phyloP scores from a whole-genome alignment of 2,797 vertebrate species.

The Mormyrus hasselquistii region DNA sequence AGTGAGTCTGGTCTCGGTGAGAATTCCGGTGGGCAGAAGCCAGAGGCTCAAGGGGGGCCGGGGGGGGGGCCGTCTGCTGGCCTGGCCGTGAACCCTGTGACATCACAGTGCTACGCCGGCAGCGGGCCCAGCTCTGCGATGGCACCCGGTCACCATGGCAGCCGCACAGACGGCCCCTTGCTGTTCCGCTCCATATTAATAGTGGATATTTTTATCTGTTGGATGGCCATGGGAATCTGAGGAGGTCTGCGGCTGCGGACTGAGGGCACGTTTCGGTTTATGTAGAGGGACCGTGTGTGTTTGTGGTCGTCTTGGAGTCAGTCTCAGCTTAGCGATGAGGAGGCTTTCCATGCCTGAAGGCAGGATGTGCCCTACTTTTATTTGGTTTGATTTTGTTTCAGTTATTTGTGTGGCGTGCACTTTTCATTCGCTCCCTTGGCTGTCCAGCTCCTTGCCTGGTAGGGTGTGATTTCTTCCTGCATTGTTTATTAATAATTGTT shows the following conservation, averaged over 20 bases:
- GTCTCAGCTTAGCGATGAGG: neutral
- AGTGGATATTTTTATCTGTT: constrained; percentile 59
- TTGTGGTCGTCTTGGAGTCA: neutral
- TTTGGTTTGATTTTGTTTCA: neutral
- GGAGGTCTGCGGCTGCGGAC: neutral
- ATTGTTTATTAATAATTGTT: neutral
- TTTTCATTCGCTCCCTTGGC: neutral
- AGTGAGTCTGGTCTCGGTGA: neutral
- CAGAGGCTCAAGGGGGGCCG: neutral
- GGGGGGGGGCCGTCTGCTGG: constrained; percentile 28
- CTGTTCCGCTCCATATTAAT: constrained; percentile 52
- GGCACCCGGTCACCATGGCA: constrained; percentile 50
- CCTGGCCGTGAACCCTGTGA: constrained; percentile 44
- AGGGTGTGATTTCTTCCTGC: neutral
- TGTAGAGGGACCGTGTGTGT: neutral
- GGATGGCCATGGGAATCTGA: constrained; percentile 41
- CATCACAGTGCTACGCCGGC: constrained; percentile 36
- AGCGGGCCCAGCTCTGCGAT: constrained; percentile 42
- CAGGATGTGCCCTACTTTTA: neutral
- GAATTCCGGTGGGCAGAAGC: neutral
- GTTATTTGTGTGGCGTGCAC: neutral
- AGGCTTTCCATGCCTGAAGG: neutral
- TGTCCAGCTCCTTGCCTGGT: neutral
- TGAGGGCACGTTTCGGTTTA: neutral
- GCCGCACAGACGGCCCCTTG: constrained; percentile 48